Percentiles rank a stretch among this genome's conserved stretches.
These are phyloP conservation scores for Pseudopipra pipra DNA, from an alignment of 2,113 vertebrate species.

Conservation along the genomic window DNA sequence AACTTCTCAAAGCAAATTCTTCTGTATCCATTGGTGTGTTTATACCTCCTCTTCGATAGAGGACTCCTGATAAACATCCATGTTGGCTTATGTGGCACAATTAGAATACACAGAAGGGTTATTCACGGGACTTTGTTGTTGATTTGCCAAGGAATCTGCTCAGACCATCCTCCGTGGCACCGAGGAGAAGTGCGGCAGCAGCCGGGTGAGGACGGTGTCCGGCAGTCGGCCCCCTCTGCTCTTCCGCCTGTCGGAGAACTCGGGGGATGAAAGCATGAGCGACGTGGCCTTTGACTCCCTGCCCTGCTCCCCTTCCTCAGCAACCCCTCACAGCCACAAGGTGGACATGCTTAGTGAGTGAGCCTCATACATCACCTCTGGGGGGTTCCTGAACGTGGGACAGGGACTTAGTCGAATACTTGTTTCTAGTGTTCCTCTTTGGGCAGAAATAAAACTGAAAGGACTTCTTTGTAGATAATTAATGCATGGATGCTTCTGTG, in stretches of 20 bases:
- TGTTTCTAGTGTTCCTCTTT: neutral
- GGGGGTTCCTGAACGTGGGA: neutral
- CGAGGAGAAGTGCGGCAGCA: slow-evolving; percentile 92
- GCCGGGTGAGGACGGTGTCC: slow-evolving; percentile 85
- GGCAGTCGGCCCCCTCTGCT: slow-evolving; percentile 81
- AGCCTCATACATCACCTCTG: neutral
- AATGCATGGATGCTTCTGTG: neutral
- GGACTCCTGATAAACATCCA: neutral
- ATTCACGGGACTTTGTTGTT: neutral
- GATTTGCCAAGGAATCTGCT: slow-evolving; percentile 82
- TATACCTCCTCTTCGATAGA: neutral
- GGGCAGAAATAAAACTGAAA: neutral
- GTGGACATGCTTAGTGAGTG: slow-evolving; percentile 74
- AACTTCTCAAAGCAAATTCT: neutral
- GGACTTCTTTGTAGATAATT: neutral
- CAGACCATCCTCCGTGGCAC: slow-evolving; percentile 89
- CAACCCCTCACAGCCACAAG: slow-evolving; percentile 76
- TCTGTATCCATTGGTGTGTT: neutral
- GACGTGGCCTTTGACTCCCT: slow-evolving; percentile 85
- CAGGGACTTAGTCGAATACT: neutral
- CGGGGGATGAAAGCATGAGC: slow-evolving; percentile 87
- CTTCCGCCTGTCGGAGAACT: slow-evolving; percentile 88
- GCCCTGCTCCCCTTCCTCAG: slow-evolving; percentile 85
- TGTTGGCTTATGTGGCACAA: neutral
- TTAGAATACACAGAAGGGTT: neutral